Evolutionary conservation across 2,888 invertebrate species (phyloP), one percentile per base, ranked within the genome.

Genomic region (Pristionchus arcanus): DNA sequence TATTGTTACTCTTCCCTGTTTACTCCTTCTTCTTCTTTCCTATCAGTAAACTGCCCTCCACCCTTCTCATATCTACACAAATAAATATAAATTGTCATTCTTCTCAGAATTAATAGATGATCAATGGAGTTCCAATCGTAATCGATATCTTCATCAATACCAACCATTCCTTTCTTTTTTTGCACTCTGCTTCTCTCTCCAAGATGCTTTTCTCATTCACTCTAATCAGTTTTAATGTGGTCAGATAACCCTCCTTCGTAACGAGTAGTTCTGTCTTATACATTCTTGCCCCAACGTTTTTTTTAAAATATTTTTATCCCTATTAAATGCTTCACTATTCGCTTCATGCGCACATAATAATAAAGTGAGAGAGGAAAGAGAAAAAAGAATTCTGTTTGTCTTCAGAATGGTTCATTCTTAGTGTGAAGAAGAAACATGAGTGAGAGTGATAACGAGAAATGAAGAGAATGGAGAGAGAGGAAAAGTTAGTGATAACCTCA

Each of bases 341-440:
- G 13, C 74, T 74, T 15, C 19, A n/a, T 74, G 74, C 37, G 74
- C 74, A 74, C 74, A 74, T 37, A 74, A 28, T 74, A 3, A 74
- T 31, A 74, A 25, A 37, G 74, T 37, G 74, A 74, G 74, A 74
- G 74, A 74, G 31, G 28, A 25, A 68, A n/a, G 74, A 66, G 74
- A 16, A 9, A 74, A 74, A 74, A 74, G 74, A 37, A 37, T 74
- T 74, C 74, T 74, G 74, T 74, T 74, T 74, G 37, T 34, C 74
- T 74, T 37, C 34, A 74, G 74, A 34, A 74, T 19, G 34, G 74
- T 37, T 74, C 59, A 42, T 42, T 59, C 74, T 7, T 74, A 16
- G 34, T 13, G 74, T 74, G 74, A 74, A 74, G 74, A 74, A 74
- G 74, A 74, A 74, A 74, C 74, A 74, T 74, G 34, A 74, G 37